phyloP scores from a whole-genome alignment of 2,888 invertebrate genomes.

The Drosophila bunnanda region DNA sequence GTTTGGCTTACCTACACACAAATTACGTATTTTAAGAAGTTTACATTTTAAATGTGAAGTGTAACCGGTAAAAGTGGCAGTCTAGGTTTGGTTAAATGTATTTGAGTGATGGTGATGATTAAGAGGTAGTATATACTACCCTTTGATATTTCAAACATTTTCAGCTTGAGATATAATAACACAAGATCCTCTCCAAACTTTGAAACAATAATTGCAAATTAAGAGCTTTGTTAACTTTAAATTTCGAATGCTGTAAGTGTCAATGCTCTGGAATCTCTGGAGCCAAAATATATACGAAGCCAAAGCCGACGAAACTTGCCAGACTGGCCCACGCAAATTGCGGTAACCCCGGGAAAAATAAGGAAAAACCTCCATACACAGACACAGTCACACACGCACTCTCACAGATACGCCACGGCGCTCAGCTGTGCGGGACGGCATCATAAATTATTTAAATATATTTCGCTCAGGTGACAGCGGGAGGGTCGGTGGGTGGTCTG shows the following conservation, averaged over 20 bases:
- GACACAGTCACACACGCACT: slow-evolving; percentile 8
- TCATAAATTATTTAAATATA: slow-evolving; percentile 78
- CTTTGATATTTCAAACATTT: neutral
- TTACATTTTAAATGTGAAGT: slow-evolving; percentile 27
- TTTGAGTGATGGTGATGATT: neutral
- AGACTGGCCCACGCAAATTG: slow-evolving; percentile 63
- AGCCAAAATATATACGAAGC: slow-evolving; percentile 3
- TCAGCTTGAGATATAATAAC: no score
- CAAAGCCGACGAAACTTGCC: slow-evolving; percentile 46
- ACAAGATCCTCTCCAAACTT: no score
- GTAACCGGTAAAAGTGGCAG: slow-evolving; percentile 16
- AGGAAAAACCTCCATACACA: slow-evolving; percentile 29
- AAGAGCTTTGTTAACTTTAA: slow-evolving; percentile 34
- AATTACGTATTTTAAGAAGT: slow-evolving; percentile 49
- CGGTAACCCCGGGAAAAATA: slow-evolving; percentile 40
- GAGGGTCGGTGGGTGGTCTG: slow-evolving; percentile 28
- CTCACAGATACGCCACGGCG: slow-evolving; percentile 20
- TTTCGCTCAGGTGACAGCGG: slow-evolving; percentile 53
- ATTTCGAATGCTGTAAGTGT: slow-evolving; percentile 20
- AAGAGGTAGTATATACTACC: no score
- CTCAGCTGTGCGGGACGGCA: slow-evolving; percentile 67
- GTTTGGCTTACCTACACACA: slow-evolving; percentile 9
- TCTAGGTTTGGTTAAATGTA: neutral
- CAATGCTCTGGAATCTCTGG: slow-evolving; percentile 27
- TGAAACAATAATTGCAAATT: slow-evolving; percentile 35